Conservation (phyloP, 2,113 vertebrate genomes). For the Epinephelus moara region DNA sequence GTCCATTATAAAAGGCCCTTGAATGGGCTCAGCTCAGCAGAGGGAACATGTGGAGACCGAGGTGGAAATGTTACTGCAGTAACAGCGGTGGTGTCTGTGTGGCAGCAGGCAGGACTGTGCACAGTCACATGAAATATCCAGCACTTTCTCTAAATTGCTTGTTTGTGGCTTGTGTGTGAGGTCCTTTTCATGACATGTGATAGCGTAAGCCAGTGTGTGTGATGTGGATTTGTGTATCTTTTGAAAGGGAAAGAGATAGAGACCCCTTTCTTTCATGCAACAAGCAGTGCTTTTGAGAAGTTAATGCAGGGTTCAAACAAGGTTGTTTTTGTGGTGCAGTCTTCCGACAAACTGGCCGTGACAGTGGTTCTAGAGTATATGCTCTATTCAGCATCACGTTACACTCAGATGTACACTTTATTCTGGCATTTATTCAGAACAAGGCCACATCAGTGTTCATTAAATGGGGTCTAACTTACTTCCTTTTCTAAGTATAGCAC, state of each 20-base stretch:
- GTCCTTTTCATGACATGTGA: conserved; percentile 63
- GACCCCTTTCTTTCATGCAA: conserved; percentile 42
- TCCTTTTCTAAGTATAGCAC: not conserved
- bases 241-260: conserved; percentile 44
- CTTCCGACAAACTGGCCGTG: conserved; percentile 29
- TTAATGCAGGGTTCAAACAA: conserved; percentile 40
- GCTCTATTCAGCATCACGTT: not conserved
- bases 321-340: conserved; percentile 40
- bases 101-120: not conserved
- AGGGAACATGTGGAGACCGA: conserved; percentile 43
- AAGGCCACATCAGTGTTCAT: not conserved
- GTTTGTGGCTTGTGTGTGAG: conserved; percentile 35
- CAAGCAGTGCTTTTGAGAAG: conserved; percentile 27
- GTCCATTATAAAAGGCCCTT: conserved; percentile 70
- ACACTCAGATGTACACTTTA: conserved; percentile 10
- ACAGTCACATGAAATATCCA: conserved; percentile 53
- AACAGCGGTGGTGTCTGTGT: conserved; percentile 32
- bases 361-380: not conserved
- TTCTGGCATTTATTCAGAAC: not conserved
- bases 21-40: conserved; percentile 57
- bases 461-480: not conserved
- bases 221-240: conserved; percentile 44
- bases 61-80: conserved; percentile 43
- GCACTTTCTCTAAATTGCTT: conserved; percentile 43
- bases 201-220: conserved; percentile 33